phyloP scores from a whole-genome alignment of 2,113 vertebrate species.

The Halichoeres trimaculatus region DNA sequence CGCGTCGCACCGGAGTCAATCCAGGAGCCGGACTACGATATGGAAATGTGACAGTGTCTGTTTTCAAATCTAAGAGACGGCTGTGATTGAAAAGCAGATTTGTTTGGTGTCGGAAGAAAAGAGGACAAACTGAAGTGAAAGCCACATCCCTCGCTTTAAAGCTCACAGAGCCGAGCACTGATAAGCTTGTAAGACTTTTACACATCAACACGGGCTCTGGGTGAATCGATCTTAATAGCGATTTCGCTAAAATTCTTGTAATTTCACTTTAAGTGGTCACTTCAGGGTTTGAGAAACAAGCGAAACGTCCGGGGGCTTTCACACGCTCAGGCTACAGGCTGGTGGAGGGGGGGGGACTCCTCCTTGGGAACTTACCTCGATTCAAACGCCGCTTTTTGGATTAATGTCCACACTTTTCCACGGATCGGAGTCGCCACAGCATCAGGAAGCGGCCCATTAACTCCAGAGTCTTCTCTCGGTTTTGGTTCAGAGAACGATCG shows the following conservation, averaged over 20 bases:
- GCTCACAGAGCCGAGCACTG: conserved; percentile 13
- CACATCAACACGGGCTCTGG: not conserved
- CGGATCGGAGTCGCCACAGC: conserved; percentile 45
- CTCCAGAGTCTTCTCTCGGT: conserved; percentile 45
- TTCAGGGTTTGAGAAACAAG: conserved; percentile 44
- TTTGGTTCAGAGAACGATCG: conserved; percentile 42
- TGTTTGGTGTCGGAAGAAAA: conserved; percentile 30
- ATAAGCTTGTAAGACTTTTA: conserved; percentile 47
- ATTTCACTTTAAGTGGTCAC: conserved; percentile 35
- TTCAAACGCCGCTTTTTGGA: conserved; percentile 67
- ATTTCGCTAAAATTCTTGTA: conserved; percentile 11
- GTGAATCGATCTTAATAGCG: not conserved
- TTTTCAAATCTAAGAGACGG: not conserved
- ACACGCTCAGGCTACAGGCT: conserved; percentile 37
- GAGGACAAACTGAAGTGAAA: conserved; percentile 53
- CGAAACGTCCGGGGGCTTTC: conserved; percentile 54
- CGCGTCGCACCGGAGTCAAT: not conserved
- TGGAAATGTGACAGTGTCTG: no score
- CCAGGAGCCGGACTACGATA: not conserved
- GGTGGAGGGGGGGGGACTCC: conserved; percentile 45
- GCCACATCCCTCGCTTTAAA: conserved; percentile 43
- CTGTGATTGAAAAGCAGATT: conserved; percentile 19
- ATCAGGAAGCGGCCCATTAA: conserved; percentile 47
- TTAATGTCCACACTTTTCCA: conserved; percentile 69
- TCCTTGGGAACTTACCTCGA: conserved; percentile 83